These are phyloP conservation scores for Oscheius onirici DNA, from an alignment of 2,888 invertebrate species.

Conservation along the genomic window DNA sequence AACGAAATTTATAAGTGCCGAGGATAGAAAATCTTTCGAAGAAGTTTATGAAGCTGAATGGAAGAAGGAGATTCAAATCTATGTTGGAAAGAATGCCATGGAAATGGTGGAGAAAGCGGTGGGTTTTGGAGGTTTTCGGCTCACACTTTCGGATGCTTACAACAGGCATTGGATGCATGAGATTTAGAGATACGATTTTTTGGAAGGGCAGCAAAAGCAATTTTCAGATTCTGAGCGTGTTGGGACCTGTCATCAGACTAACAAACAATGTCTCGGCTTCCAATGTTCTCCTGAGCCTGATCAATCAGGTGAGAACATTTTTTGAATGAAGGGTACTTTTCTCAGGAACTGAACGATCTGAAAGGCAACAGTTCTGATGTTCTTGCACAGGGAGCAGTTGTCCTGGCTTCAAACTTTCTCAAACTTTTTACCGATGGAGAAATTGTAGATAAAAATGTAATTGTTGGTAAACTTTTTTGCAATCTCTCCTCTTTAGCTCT, in stretches of 20 bases:
- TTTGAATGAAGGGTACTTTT: background rate
- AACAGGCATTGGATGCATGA: too few species aligned
- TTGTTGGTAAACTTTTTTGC: background rate
- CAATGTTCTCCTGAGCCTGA: background rate
- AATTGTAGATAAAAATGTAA: conserved; percentile 5
- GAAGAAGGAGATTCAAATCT: background rate
- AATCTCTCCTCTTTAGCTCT: background rate
- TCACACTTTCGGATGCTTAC: background rate
- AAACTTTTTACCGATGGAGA: background rate
- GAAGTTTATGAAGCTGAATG: conserved; percentile 1
- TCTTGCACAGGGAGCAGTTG: background rate
- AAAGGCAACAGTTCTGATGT: background rate
- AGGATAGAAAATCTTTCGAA: background rate
- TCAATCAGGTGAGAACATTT: background rate
- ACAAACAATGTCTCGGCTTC: background rate
- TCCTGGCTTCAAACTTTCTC: conserved; percentile 21
- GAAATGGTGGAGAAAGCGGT: conserved; percentile 15
- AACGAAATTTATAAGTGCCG: background rate
- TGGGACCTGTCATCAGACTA: background rate
- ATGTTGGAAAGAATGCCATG: background rate
- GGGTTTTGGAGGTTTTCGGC: background rate
- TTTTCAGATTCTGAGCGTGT: background rate
- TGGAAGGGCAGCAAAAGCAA: too few species aligned
- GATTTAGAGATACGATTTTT: too few species aligned
- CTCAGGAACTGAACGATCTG: conserved; percentile 21